Evolutionary conservation across 1,140 invertebrate species (phyloP).

Genomic region (Calliphora vicina): DNA sequence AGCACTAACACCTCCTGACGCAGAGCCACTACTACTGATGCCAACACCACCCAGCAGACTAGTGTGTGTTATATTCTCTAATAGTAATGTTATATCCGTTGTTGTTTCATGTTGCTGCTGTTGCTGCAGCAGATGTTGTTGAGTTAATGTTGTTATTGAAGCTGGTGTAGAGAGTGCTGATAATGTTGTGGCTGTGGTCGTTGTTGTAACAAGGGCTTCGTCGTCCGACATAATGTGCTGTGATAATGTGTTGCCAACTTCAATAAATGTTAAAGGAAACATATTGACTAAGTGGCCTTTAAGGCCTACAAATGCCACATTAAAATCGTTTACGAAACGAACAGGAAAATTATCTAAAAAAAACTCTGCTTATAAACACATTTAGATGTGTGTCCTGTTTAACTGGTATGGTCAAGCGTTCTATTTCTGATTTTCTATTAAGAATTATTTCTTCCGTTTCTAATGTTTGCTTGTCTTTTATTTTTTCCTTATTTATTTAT

Average conservation of each 20-base stretch:
- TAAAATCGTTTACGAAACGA: not conserved
- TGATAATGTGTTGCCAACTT: slow-evolving; percentile 21
- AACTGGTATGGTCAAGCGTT: not conserved
- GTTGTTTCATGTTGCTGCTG: not conserved
- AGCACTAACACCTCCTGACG: too few relatives aligned
- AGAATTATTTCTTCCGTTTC: not conserved
- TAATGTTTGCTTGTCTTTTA: not conserved
- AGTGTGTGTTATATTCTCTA: slow-evolving; percentile 4
- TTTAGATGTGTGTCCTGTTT: not conserved
- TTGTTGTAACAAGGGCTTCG: not conserved
- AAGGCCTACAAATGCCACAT: not conserved
- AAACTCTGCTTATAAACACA: not conserved
- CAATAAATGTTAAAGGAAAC: slow-evolving; percentile 29
- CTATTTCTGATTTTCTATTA: not conserved
- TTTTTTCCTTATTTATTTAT: not conserved
- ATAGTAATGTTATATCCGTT: not conserved
- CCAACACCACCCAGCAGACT: not conserved
- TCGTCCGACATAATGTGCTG: not conserved
- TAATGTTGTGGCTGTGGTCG: not conserved
- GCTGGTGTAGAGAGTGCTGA: not conserved
- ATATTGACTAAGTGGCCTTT: not conserved
- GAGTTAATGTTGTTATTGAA: not conserved
- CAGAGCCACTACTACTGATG: not conserved
- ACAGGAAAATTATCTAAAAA: not conserved
- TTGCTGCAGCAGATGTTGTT: not conserved